Evolutionary conservation across 2,888 invertebrate genomes (phyloP), one percentile per base, ranked within the genome.

Genomic region (Amphipoea oculea): DNA sequence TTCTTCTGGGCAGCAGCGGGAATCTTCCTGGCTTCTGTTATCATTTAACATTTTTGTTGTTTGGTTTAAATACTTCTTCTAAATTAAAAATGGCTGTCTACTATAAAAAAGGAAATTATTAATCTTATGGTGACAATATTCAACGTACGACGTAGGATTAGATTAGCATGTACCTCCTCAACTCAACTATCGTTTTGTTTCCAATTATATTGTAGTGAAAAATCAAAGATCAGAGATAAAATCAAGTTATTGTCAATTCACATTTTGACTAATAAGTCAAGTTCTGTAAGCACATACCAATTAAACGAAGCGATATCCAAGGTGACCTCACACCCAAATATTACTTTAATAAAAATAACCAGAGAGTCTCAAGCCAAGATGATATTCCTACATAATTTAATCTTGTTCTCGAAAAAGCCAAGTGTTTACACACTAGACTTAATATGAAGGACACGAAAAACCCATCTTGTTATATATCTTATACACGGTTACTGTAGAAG

Each of bases 401-500:
- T n/a, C n/a, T n/a, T n/a, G n/a, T n/a, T n/a, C n/a, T n/a, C n/a
- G n/a, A n/a, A n/a, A n/a, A n/a, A n/a, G n/a, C n/a, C 60, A 40
- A 36, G 20, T 71, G 60, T 40, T 23, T 42, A 62, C 17, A 42
- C 36, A 73, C 79, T 70, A 65, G 51, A 71, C 54, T 72, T 79
- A 79, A 67, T 71, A 72, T 62, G 65, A 73, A 68, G 29, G 60
- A 66, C 51, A 63, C 57, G 66, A 48, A 67, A 54, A 36, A 9
- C 60, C 42, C 74, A 70, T 77, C 76, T 74, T 57, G 42, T 71
- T 57, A 57, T 66, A 72, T 57, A 45, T 51, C 23, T 12, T 76
- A 51, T 29, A 63, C 11, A 42, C 14, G 6, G 20, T 63, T 12
- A 48, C 62, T 42, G n/a, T 62, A 12, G 51, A 65, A 14, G 48